Conservation (phyloP, 2,797 vertebrate genomes). For the Sciurus vulgaris region DNA sequence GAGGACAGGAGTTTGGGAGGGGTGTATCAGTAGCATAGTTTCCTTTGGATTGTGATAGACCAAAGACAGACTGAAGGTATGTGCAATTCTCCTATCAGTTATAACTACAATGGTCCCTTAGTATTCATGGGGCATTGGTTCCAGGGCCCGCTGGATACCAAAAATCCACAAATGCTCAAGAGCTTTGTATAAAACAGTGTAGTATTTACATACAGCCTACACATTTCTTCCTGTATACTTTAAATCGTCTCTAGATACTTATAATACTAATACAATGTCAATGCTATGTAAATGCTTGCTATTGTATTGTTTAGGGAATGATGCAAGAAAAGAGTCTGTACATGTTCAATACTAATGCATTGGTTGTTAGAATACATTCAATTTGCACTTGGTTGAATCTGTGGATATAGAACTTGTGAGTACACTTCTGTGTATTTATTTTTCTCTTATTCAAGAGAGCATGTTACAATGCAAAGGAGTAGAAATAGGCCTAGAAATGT, state of each 20-base stretch:
- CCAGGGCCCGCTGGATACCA: not conserved
- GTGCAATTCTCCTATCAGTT: not conserved
- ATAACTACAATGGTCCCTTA: not conserved
- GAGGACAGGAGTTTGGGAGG: too few species aligned
- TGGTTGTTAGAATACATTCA: not conserved
- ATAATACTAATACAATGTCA: not conserved
- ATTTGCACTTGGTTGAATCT: not conserved
- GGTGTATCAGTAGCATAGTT: too few species aligned
- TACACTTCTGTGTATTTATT: not conserved
- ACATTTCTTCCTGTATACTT: not conserved
- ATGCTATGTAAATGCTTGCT: not conserved
- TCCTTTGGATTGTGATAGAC: not conserved
- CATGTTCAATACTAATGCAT: not conserved
- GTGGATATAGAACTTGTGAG: not conserved
- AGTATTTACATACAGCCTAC: not conserved
- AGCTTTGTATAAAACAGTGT: not conserved
- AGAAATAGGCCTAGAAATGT: not conserved
- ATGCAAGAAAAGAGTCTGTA: not conserved
- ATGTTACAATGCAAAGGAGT: not conserved
- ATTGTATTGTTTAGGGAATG: not conserved
- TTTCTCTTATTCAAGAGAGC: not conserved
- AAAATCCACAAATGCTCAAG: not conserved
- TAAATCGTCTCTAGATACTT: not conserved
- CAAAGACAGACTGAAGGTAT: not conserved
- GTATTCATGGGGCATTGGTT: not conserved